Conservation (phyloP, 2,113 vertebrate species). For the Galeopterus variegatus region DNA sequence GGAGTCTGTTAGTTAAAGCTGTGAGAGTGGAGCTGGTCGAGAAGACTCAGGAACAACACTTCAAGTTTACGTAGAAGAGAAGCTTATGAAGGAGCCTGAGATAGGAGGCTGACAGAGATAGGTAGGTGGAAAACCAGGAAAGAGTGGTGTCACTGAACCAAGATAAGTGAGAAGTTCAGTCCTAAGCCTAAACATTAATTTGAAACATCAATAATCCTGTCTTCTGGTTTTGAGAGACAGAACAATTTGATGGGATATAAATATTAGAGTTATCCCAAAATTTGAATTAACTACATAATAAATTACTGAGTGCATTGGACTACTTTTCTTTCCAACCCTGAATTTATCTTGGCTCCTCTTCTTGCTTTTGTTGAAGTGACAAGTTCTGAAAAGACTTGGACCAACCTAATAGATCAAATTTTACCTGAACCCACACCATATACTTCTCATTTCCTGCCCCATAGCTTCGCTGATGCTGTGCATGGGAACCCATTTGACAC, state of each 20-base stretch:
- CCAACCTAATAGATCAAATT: background rate
- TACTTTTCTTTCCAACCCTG: background rate
- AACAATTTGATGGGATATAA: background rate
- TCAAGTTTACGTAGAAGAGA: background rate
- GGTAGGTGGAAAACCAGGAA: background rate
- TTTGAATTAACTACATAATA: background rate
- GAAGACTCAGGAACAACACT: background rate
- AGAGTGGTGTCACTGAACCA: background rate
- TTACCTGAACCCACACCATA: background rate
- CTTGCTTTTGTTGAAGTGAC: background rate
- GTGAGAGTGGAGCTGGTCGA: background rate
- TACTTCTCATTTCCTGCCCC: background rate
- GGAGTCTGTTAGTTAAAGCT: background rate
- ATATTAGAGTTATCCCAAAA: background rate
- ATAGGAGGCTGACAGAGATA: background rate
- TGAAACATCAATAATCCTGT: background rate
- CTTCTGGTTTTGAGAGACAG: background rate
- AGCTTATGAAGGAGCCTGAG: background rate
- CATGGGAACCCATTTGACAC: background rate
- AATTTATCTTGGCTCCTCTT: background rate
- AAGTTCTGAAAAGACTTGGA: background rate
- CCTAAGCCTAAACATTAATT: background rate
- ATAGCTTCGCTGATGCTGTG: background rate
- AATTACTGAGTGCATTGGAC: background rate
- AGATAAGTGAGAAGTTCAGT: background rate